Percentiles rank a stretch among this genome's conserved stretches.
Conservation (phyloP, 2,888 invertebrate species). For the Leptothorax acervorum region DNA sequence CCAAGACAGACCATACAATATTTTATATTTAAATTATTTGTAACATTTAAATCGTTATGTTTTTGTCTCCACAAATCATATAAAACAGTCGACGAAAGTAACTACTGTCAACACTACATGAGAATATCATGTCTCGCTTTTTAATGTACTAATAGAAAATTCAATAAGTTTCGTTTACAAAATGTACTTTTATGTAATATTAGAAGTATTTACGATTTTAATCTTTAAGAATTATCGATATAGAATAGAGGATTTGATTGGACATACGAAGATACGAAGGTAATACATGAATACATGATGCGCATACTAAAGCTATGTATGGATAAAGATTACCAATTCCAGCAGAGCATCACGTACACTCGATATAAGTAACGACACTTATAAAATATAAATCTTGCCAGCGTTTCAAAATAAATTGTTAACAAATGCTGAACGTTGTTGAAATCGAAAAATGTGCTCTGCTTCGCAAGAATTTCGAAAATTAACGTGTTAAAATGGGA, state of each 20-base stretch:
- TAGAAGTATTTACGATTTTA: slow-evolving; percentile 1
- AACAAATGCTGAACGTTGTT: slow-evolving; percentile 2
- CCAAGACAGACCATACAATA: background rate
- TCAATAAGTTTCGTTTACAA: background rate
- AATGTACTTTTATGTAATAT: background rate
- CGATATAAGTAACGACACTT: slow-evolving; percentile 7
- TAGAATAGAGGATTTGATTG: slow-evolving; percentile 8
- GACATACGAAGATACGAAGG: background rate
- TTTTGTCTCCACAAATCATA: background rate
- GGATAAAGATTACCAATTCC: slow-evolving; percentile 25
- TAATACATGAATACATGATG: slow-evolving; percentile 3
- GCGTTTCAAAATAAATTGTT: slow-evolving; percentile 5
- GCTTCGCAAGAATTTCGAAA: slow-evolving; percentile 62
- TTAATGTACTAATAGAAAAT: background rate
- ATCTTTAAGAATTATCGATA: background rate
- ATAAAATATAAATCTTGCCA: slow-evolving; percentile 9
- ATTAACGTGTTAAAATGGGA: slow-evolving; percentile 71
- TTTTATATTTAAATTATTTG: background rate
- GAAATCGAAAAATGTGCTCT: background rate
- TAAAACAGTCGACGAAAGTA: background rate
- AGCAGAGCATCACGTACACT: slow-evolving; percentile 9
- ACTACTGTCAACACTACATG: too few relatives aligned
- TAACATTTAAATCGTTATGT: slow-evolving; percentile 17
- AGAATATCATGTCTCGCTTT: background rate
- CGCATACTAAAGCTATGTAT: slow-evolving; percentile 11